Conservation (phyloP, 1,140 invertebrate genomes). For the Calosoma granatense region DNA sequence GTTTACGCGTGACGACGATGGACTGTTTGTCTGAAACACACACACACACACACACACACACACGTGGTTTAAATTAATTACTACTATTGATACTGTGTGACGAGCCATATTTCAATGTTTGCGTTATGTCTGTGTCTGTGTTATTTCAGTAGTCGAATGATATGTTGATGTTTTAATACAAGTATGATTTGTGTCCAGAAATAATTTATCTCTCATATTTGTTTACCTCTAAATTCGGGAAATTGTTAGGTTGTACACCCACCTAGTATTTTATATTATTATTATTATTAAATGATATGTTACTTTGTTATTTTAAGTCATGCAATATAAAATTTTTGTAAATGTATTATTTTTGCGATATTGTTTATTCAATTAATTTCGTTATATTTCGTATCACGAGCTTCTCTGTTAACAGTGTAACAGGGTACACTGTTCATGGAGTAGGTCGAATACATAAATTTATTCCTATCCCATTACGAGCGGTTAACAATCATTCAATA, state of each 20-base stretch:
- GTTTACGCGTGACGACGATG: too few species aligned
- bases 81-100: background rate
- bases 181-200: slow-evolving; percentile 1
- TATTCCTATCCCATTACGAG: too few species aligned
- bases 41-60: too few species aligned
- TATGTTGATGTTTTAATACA: background rate
- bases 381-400: too few species aligned
- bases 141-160: background rate
- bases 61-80: too few species aligned
- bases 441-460: too few species aligned
- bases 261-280: slow-evolving; percentile 5
- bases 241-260: background rate
- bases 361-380: too few species aligned
- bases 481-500: too few species aligned
- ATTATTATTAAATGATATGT: too few species aligned
- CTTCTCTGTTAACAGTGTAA: too few species aligned
- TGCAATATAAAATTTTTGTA: slow-evolving; percentile 6
- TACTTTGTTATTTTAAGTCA: slow-evolving; percentile 2
- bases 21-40: too few species aligned
- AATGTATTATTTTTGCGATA: slow-evolving; percentile 6
- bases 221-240: background rate
- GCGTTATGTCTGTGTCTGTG: slow-evolving; percentile 2
- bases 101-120: background rate
- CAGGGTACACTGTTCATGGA: too few species aligned
- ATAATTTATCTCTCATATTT: background rate